phyloP scores from a whole-genome alignment of 2,113 vertebrate species.

The Prinia subflava region DNA sequence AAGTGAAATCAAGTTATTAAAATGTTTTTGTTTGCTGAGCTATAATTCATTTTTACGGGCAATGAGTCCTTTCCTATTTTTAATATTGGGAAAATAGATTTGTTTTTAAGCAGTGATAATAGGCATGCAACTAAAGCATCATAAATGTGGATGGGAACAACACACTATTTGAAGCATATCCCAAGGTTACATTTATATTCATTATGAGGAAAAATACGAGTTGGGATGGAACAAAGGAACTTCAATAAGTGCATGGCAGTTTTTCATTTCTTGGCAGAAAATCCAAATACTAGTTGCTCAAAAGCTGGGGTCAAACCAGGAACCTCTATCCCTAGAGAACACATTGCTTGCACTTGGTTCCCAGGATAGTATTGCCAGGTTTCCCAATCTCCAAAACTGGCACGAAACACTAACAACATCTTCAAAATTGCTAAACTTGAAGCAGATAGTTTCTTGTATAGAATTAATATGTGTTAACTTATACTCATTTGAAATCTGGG shows the following conservation, averaged over 20 bases:
- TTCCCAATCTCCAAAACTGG: background rate
- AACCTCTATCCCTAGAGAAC: background rate
- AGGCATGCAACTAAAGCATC: background rate
- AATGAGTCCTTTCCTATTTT: background rate
- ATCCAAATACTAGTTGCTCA: background rate
- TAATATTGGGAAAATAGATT: background rate
- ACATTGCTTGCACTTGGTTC: slow-evolving; percentile 14
- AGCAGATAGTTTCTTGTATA: background rate
- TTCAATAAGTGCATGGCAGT: background rate
- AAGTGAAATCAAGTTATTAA: background rate
- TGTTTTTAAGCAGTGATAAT: background rate
- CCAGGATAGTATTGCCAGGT: slow-evolving; percentile 23
- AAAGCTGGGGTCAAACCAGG: slow-evolving; percentile 29
- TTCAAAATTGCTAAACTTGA: background rate
- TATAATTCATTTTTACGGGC: background rate
- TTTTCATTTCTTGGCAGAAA: slow-evolving; percentile 40
- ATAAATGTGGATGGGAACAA: background rate
- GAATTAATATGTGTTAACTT: background rate
- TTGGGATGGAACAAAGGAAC: background rate
- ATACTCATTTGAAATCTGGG: background rate
- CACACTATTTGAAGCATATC: background rate
- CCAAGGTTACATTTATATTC: background rate
- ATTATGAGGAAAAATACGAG: background rate
- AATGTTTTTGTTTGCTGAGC: background rate
- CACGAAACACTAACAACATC: background rate